Percentiles rank a stretch among this genome's conserved stretches.
phyloP scores from a whole-genome alignment of 92 coral and sea anemone genomes.

The Hydrozoanthus gracilis region DNA sequence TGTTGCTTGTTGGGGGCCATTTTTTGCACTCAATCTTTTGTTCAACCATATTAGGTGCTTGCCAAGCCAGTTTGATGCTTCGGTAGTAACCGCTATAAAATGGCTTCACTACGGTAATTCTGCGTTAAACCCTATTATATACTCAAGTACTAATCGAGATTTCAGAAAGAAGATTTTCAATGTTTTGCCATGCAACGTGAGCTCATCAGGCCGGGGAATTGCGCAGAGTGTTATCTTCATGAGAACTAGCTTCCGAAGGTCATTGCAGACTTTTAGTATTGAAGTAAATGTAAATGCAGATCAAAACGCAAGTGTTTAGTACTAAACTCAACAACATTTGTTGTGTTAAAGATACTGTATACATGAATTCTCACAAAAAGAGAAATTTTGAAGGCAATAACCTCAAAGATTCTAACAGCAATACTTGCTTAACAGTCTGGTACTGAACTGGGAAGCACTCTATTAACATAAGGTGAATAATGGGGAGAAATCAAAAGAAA shows the following conservation, averaged over 20 bases:
- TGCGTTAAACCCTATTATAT: constrained; percentile 82
- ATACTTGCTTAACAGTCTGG: too few species aligned
- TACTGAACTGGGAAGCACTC: too few species aligned
- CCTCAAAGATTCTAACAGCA: too few species aligned
- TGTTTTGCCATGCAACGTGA: constrained; percentile 70
- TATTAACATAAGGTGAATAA: too few species aligned
- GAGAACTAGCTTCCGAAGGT: constrained; percentile 69
- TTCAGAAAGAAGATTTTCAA: constrained; percentile 77
- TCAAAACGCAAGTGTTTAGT: not conserved
- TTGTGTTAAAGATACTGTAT: too few species aligned
- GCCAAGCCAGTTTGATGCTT: constrained; percentile 27
- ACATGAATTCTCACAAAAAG: too few species aligned
- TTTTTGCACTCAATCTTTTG: constrained; percentile 75
- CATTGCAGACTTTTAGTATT: constrained; percentile 16
- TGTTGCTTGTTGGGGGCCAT: constrained; percentile 86
- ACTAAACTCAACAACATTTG: too few species aligned
- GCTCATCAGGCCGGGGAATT: constrained; percentile 12
- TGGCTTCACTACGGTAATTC: constrained; percentile 81
- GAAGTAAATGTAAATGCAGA: not conserved
- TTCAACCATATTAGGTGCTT: constrained; percentile 46
- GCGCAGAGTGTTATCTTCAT: constrained; percentile 66
- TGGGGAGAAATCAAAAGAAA: too few species aligned
- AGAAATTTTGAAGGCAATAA: too few species aligned
- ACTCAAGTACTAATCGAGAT: constrained; percentile 81
- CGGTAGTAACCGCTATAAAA: constrained; percentile 65